Base-by-base conservation (phyloP, 1,140 invertebrate genomes). In the Bombus breviceps region DNA sequence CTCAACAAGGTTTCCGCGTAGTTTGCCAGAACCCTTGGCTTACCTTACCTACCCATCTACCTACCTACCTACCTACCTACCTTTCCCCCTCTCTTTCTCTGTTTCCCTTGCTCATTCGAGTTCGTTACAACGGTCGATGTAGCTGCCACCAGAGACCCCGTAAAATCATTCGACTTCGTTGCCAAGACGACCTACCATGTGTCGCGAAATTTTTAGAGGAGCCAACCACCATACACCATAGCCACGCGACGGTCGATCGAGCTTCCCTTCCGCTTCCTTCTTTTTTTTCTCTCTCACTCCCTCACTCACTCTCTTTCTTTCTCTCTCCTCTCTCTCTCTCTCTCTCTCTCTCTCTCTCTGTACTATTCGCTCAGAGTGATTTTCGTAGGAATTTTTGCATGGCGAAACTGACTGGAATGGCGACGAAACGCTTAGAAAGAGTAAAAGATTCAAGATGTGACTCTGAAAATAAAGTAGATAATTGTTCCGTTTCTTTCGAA, bases 111-210 rank as follows among this genome's bases (percentile, higher is more conserved):
- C 32, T 59, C 9, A 28, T 69, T 79, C 81, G 34, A 82, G 59
- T 74, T 87, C 88, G 88, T 88, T 89, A 89, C 75, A 76, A 82
- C 81, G 89, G 89, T 90, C 88, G 86, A 90, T 87, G 74, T 90
- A 90, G 84, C 81, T 39, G 62, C 34, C 71, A 80, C 39, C 72
- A 74, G 77, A 87, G 68, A 73, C 69, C 86, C 81, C 75, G 82
- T 85, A 74, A 74, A 86, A 86, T 72, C 85, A 76, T 76, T 79
- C 71, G 69, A 69, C 77, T 78, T 81, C 57, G 81, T 89, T 87
- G 86, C 89, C 86, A 89, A 66, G 86, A 87, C 89, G 88, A 90
- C 88, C 73, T 37, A 74, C 71, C 62, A 43, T 25, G 83, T 81
- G 83, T 64, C 85, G 76, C 62, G 78, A 87, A 85, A 90, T 90